Conservation (phyloP, 1,140 invertebrate species). For the Drosophila ficusphila region DNA sequence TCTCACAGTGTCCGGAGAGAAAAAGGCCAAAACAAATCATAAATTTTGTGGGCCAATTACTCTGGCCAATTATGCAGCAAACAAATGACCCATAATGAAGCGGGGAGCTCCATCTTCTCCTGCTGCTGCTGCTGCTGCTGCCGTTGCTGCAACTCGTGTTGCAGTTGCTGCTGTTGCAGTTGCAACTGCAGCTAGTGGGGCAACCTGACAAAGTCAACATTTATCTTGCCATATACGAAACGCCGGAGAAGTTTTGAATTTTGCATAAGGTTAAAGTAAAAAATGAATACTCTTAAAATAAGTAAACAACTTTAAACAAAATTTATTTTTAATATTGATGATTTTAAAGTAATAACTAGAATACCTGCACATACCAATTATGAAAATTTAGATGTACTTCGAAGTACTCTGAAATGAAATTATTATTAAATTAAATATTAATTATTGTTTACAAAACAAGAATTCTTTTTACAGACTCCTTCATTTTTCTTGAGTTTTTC, state of each 20-base stretch:
- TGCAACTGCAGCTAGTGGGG: conserved; percentile 31
- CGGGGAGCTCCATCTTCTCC: conserved; percentile 38
- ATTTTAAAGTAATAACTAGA: too few relatives aligned
- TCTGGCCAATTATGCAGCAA: conserved; percentile 78
- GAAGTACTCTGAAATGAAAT: too few relatives aligned
- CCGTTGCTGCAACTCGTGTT: conserved; percentile 4
- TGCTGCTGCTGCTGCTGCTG: conserved; percentile 15
- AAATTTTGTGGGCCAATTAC: conserved; percentile 77
- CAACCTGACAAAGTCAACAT: conserved; percentile 78
- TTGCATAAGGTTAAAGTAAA: neutral
- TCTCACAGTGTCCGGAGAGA: conserved; percentile 36
- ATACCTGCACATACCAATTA: too few relatives aligned
- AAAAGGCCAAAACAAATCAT: conserved; percentile 58
- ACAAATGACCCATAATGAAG: conserved; percentile 82
- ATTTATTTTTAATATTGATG: too few relatives aligned
- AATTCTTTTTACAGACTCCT: too few relatives aligned
- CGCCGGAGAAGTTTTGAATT: conserved; percentile 11
- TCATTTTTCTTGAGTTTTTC: too few relatives aligned
- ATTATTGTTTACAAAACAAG: too few relatives aligned
- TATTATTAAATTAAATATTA: too few relatives aligned
- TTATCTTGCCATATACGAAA: conserved; percentile 74
- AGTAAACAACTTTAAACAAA: neutral
- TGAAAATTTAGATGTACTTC: too few relatives aligned
- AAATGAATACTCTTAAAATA: conserved; percentile 22
- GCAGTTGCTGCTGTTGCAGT: conserved; percentile 6